Percentiles rank a stretch among this genome's conserved stretches.
Conservation (phyloP, 1,140 invertebrate species). For the Lepidurus couesii region DNA sequence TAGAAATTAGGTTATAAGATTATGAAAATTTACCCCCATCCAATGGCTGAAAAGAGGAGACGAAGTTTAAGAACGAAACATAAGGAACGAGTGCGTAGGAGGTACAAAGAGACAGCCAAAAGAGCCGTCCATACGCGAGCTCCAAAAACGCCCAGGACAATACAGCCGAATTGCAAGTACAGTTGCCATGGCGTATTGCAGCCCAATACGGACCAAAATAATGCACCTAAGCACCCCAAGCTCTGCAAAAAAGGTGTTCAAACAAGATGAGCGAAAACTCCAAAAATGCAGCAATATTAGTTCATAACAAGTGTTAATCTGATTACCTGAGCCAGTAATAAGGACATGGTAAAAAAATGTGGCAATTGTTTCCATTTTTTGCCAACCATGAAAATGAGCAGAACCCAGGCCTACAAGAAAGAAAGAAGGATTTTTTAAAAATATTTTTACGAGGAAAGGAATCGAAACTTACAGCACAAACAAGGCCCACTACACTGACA, state of each 20-base stretch:
- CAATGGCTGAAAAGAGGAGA: constrained; percentile 61
- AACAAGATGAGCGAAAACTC: constrained; percentile 35
- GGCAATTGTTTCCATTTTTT: constrained; percentile 71
- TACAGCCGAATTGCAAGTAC: constrained; percentile 65
- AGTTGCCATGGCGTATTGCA: constrained; percentile 49
- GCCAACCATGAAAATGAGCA: constrained; percentile 67
- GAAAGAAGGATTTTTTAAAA: constrained; percentile 31
- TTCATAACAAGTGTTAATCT: not conserved
- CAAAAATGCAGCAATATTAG: constrained; percentile 37
- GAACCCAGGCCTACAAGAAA: constrained; percentile 59
- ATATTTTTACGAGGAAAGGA: constrained; percentile 11
- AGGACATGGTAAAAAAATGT: constrained; percentile 70
- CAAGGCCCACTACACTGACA: constrained; percentile 66
- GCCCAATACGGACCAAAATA: constrained; percentile 57
- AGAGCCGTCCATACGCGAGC: constrained; percentile 76
- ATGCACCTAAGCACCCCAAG: constrained; percentile 61
- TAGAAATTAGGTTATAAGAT: not conserved
- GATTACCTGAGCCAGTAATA: constrained; percentile 71
- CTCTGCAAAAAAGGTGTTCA: constrained; percentile 44
- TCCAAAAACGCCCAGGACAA: constrained; percentile 66
- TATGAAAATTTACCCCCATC: constrained; percentile 62
- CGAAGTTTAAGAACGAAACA: constrained; percentile 69
- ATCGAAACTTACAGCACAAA: constrained; percentile 55
- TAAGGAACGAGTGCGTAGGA: constrained; percentile 72
- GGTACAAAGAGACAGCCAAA: constrained; percentile 69